Conservation (phyloP, 1,140 invertebrate species). For the Apocrypta bakeri region DNA sequence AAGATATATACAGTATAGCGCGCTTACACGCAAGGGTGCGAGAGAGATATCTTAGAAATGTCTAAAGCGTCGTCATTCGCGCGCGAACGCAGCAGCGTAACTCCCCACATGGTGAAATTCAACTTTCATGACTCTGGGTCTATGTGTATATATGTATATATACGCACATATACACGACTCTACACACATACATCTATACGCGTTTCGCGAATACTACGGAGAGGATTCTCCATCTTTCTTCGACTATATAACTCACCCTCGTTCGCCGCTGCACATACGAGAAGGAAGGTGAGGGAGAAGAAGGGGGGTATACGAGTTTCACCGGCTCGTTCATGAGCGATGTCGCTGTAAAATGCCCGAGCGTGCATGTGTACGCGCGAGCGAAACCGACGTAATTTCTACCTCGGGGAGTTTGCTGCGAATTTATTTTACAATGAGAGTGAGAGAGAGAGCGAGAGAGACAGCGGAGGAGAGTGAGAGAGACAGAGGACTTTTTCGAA, state of each 20-base stretch:
- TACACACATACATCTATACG: not conserved
- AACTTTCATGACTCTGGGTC: slow-evolving; percentile 31
- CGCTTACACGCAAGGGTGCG: slow-evolving; percentile 4
- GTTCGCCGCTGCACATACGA: not conserved
- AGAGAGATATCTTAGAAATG: slow-evolving; percentile 65
- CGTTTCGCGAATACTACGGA: not conserved
- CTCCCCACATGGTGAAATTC: slow-evolving; percentile 23
- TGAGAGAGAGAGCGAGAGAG: not conserved
- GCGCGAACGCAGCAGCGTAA: slow-evolving; percentile 48
- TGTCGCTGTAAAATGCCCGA: slow-evolving; percentile 24
- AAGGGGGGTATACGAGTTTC: not conserved
- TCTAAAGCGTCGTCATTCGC: slow-evolving; percentile 66
- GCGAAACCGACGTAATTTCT: slow-evolving; percentile 26
- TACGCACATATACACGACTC: too few relatives aligned
- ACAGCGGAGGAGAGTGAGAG: not conserved
- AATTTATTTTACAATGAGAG: slow-evolving; percentile 48
- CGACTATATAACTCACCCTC: not conserved
- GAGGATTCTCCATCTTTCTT: not conserved
- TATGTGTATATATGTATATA: slow-evolving; percentile 42
- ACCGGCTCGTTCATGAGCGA: slow-evolving; percentile 3
- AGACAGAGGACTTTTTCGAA: not conserved
- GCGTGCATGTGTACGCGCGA: not conserved
- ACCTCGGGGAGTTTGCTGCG: slow-evolving; percentile 6
- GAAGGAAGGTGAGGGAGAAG: not conserved
- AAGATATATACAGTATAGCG: not conserved